Conservation (phyloP, 2,888 invertebrate genomes). For the Trissonchulus latispiculum region DNA sequence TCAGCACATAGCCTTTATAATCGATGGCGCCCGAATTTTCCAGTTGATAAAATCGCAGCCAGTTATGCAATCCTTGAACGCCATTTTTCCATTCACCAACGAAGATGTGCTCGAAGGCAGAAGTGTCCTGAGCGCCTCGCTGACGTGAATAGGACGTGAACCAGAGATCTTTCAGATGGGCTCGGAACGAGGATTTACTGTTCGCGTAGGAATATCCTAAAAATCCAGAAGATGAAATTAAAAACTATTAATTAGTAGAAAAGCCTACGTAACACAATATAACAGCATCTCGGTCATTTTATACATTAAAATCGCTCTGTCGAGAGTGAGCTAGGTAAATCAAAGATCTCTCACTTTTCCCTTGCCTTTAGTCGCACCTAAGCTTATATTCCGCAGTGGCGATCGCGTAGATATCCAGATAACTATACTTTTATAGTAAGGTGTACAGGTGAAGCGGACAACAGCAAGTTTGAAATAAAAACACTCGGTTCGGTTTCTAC, state of each 20-base stretch:
- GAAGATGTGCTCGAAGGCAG: conserved; percentile 85
- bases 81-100: conserved; percentile 62
- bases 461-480: too few relatives aligned
- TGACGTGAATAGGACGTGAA: conserved; percentile 65
- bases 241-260: not conserved
- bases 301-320: too few relatives aligned
- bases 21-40: conserved; percentile 49
- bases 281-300: not conserved
- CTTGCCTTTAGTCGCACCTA: too few relatives aligned
- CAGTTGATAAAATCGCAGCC: conserved; percentile 69
- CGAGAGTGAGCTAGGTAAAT: not conserved
- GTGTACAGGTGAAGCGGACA: too few relatives aligned
- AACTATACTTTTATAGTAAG: too few relatives aligned
- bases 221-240: too few relatives aligned
- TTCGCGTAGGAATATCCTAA: conserved; percentile 8
- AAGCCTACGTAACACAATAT: not conserved
- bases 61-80: conserved; percentile 74
- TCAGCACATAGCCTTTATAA: conserved; percentile 27
- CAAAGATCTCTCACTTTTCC: too few relatives aligned
- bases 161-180: conserved; percentile 47
- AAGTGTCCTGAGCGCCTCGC: conserved; percentile 62
- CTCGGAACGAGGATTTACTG: conserved; percentile 34
- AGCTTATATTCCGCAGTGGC: too few relatives aligned
- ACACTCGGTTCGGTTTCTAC: too few relatives aligned
- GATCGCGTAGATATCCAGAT: too few relatives aligned